phyloP scores from a whole-genome alignment of 2,113 vertebrate genomes.

The Empidonax alnorum region DNA sequence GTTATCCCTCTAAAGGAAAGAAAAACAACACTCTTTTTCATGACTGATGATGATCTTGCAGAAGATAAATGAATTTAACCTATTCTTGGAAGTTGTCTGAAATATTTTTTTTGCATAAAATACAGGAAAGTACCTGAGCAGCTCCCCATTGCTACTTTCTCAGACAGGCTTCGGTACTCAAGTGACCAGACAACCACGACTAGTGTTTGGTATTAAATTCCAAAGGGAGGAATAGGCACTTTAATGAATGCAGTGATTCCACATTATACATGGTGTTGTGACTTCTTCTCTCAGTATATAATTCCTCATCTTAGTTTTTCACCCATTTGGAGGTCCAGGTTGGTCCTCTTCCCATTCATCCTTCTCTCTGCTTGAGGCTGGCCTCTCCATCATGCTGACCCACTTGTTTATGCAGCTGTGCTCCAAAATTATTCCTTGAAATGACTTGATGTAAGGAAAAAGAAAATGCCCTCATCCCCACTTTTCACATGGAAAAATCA shows the following conservation, averaged over 20 bases:
- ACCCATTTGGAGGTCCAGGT: not conserved
- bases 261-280: fast-evolving
- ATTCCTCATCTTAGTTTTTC: not conserved
- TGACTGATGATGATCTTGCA: not conserved
- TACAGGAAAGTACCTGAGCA: not conserved
- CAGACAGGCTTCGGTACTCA: not conserved
- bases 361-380: not conserved
- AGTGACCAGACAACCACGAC: not conserved
- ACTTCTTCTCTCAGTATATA: not conserved
- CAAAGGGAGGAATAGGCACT: not conserved
- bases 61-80: not conserved
- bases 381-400: not conserved
- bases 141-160: not conserved
- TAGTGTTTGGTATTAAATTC: not conserved
- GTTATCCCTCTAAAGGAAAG: not conserved
- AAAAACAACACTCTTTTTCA: not conserved
- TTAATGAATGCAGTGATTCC: not conserved
- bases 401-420: not conserved
- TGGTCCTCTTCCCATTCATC: not conserved
- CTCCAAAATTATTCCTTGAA: not conserved
- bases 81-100: not conserved
- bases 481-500: not conserved
- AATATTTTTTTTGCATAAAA: not conserved
- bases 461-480: not conserved
- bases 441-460: not conserved